phyloP scores from a whole-genome alignment of 2,888 invertebrate species.

The Lamellibrachia satsuma region DNA sequence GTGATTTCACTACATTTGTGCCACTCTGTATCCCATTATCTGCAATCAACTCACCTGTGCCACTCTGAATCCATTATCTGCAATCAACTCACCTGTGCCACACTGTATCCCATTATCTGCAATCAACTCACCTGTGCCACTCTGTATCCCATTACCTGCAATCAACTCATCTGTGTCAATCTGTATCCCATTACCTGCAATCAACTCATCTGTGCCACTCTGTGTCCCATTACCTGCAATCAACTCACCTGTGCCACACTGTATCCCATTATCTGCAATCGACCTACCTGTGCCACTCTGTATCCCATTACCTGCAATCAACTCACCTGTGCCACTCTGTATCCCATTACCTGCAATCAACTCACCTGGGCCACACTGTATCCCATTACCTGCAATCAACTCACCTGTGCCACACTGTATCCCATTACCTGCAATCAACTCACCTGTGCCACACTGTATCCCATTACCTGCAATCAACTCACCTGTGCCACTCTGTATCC shows the following conservation, averaged over 20 bases:
- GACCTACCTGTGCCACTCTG: neutral
- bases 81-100: too few relatives aligned
- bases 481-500: neutral
- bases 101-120: neutral
- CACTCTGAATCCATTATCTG: too few relatives aligned
- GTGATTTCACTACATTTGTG: too few relatives aligned
- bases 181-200: neutral
- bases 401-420: neutral
- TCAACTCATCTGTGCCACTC: neutral
- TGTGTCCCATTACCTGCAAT: neutral
- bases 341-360: neutral
- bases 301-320: neutral
- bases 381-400: neutral
- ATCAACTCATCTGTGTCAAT: neutral
- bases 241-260: neutral
- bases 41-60: too few relatives aligned
- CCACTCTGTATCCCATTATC: too few relatives aligned
- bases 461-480: neutral
- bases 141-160: neutral
- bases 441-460: neutral
- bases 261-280: neutral
- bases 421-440: neutral
- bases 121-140: neutral
- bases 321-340: constrained; percentile 1
- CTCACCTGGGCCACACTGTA: neutral